Evolutionary conservation across 2,113 vertebrate genomes (phyloP), one percentile per base, ranked within the genome.

Genomic region (Thryonomys swinderianus): DNA sequence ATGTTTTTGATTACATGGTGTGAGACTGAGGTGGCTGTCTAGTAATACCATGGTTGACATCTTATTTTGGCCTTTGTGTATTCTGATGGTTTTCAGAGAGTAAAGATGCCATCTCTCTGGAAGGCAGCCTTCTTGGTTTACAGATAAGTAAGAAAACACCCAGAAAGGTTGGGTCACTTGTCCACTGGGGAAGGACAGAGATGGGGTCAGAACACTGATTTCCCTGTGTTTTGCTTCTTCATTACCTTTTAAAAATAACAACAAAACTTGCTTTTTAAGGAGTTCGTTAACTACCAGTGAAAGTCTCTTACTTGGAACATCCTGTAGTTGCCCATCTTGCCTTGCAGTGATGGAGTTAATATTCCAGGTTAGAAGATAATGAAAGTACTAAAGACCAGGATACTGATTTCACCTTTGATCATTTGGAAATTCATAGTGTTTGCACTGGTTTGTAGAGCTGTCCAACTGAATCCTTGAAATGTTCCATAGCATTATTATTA

Each of bases 191-290:
- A 84, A 40, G 27, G 71, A 45, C 64, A 27, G 10, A 59, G 23
- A 81, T 48, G 20, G 55, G 21, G 34, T 61, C 25, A 90, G 66
- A 57, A 48, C 10, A 71, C 23, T 78, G 25, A 30, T 80, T 93
- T 96, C 45, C 13, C 79, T 91, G 91, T 18, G 57, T 34, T 80
- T 89, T 69, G 27, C 4, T 74, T 92, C 87, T 76, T 66, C 76
- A 86, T 89, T 92, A 85, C 55, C 40, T 91, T 42, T 20, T 20
- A 62, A 73, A 40, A 89, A 57, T 8, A 14, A 42, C 64, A 55
- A 66, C 2, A 62, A 23, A 42, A 51, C 37, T 61, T 32, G 55
- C 37, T 85, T 91, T 71, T 51, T 82, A 51, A 55, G 45, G 51
- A 84, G 4, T 45, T 27, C 66, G 12, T 88, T 59, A 45, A 42